These are phyloP conservation scores for Neoarius graeffei DNA, from an alignment of 2,113 vertebrate species.

Conservation along the genomic window DNA sequence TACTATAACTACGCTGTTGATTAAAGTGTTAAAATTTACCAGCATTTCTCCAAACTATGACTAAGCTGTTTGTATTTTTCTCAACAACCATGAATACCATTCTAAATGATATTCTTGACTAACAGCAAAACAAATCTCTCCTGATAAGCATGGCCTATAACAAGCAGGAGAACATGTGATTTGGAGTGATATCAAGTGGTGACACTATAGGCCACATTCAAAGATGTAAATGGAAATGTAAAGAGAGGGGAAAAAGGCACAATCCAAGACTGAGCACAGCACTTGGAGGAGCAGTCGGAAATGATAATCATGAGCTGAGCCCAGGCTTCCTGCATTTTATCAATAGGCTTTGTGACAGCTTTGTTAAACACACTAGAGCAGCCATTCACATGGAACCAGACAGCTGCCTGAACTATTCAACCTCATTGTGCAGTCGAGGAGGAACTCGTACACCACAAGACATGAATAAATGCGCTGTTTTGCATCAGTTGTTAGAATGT, in stretches of 20 bases:
- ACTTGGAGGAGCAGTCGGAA: slow-evolving; percentile 27
- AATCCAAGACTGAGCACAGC: slow-evolving; percentile 8
- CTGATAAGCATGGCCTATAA: slow-evolving; percentile 29
- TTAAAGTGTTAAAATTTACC: not conserved
- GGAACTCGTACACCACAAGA: not conserved
- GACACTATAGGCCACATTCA: slow-evolving; percentile 17
- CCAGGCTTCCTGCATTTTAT: slow-evolving; percentile 45
- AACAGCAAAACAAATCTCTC: slow-evolving; percentile 9
- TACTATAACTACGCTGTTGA: not conserved
- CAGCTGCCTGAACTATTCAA: slow-evolving; percentile 11
- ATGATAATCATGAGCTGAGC: slow-evolving; percentile 41
- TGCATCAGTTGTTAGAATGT: not conserved
- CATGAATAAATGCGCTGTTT: not conserved
- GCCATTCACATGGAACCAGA: slow-evolving; percentile 29
- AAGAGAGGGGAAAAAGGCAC: slow-evolving; percentile 23
- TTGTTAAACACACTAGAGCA: slow-evolving; percentile 52
- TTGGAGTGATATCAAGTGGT: slow-evolving; percentile 15
- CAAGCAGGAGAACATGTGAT: slow-evolving; percentile 22
- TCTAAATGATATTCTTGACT: not conserved
- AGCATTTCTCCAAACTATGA: not conserved
- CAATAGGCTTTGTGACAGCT: slow-evolving; percentile 52
- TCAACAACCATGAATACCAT: not conserved
- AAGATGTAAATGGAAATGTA: slow-evolving; percentile 42
- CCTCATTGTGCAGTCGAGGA: not conserved
- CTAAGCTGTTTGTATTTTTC: not conserved